Conservation (phyloP, 2,888 invertebrate genomes). For the Drosophila pseudotakahashii region DNA sequence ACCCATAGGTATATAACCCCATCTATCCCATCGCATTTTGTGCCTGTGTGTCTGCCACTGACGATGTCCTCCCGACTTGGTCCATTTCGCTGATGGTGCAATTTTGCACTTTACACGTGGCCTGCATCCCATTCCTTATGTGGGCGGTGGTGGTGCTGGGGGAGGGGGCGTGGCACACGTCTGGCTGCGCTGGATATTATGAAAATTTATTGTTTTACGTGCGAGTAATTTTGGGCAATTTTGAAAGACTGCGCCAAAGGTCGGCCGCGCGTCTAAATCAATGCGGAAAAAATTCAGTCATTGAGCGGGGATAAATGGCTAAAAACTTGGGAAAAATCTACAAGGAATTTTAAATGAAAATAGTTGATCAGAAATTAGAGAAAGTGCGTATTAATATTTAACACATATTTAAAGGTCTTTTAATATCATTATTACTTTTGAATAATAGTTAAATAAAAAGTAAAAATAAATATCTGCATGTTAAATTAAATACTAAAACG, state of each 20-base stretch:
- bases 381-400: too few species aligned
- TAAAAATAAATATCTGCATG: too few species aligned
- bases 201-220: slow-evolving; percentile 74
- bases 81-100: slow-evolving; percentile 70
- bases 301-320: background rate
- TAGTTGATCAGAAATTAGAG: too few species aligned
- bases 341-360: background rate
- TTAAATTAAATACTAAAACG: too few species aligned
- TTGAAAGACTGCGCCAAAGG: slow-evolving; percentile 40
- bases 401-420: too few species aligned
- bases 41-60: slow-evolving; percentile 20
- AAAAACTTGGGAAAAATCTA: background rate
- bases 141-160: background rate
- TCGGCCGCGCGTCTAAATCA: slow-evolving; percentile 28
- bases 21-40: slow-evolving; percentile 1
- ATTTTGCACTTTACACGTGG: slow-evolving; percentile 69
- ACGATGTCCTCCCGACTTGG: slow-evolving; percentile 32
- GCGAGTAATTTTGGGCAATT: slow-evolving; percentile 56
- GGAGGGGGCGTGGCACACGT: slow-evolving; percentile 11
- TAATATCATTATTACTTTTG: too few species aligned
- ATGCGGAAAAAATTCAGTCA: slow-evolving; percentile 1
- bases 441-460: too few species aligned
- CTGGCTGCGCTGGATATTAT: slow-evolving; percentile 52
- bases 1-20: background rate
- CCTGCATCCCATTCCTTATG: slow-evolving; percentile 4